Percentiles rank a stretch among this genome's conserved stretches.
These are phyloP conservation scores for Ahaetulla prasina DNA, from an alignment of 2,113 vertebrate species.

Conservation along the genomic window DNA sequence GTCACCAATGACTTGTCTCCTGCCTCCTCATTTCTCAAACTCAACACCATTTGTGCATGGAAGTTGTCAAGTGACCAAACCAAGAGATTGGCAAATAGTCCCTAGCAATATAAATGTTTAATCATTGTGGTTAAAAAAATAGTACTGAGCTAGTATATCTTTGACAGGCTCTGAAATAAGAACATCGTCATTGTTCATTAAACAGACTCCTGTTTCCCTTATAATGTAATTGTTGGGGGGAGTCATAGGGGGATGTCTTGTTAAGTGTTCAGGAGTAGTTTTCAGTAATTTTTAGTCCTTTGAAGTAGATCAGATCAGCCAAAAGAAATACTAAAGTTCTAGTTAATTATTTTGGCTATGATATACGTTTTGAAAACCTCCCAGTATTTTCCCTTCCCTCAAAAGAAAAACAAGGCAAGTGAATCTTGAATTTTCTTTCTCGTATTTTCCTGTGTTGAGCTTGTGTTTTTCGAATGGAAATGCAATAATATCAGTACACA, in stretches of 20 bases:
- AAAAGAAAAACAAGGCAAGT: background rate
- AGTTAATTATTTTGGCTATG: background rate
- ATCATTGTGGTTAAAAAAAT: background rate
- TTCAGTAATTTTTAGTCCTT: background rate
- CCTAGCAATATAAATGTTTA: background rate
- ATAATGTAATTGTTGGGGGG: background rate
- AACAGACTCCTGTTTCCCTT: background rate
- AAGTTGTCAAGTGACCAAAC: fast-evolving
- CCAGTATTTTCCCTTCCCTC: background rate
- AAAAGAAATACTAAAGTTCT: background rate
- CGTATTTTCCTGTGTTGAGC: background rate
- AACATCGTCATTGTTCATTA: background rate
- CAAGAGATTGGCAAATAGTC: background rate
- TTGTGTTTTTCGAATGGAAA: background rate
- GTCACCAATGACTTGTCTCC: too few relatives aligned
- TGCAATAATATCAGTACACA: background rate
- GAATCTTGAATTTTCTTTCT: background rate
- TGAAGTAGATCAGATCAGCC: background rate
- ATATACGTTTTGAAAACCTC: background rate
- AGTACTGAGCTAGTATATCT: background rate
- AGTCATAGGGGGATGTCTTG: background rate
- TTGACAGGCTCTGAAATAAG: fast-evolving
- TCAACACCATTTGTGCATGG: background rate
- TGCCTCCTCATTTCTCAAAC: too few relatives aligned
- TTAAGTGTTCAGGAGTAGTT: background rate